Evolutionary conservation across 1,140 invertebrate species (phyloP).

Genomic region (Formica exsecta): DNA sequence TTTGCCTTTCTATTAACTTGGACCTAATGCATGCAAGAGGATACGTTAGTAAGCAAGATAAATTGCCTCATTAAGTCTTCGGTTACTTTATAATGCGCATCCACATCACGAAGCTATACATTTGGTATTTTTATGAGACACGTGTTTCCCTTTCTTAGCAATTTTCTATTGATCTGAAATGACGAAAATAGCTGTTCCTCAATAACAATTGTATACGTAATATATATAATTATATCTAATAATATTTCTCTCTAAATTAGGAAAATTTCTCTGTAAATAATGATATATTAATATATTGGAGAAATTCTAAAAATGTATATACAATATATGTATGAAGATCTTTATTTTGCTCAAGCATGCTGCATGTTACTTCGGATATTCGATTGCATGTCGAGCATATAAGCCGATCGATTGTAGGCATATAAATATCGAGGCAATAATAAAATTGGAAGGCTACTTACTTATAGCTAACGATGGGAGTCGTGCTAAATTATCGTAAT

Average conservation of each 20-base stretch:
- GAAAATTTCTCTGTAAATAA: neutral
- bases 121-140: neutral
- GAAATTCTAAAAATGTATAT: neutral
- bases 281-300: no score
- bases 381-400: neutral
- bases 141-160: neutral
- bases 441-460: neutral
- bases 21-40: conserved; percentile 30
- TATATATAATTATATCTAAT: neutral
- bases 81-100: conserved; percentile 30
- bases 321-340: neutral
- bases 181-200: neutral
- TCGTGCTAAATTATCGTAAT: conserved; percentile 23
- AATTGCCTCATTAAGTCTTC: conserved; percentile 35
- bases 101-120: neutral
- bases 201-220: neutral
- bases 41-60: conserved; percentile 42
- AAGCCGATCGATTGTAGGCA: neutral
- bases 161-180: conserved; percentile 1
- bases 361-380: neutral
- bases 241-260: neutral
- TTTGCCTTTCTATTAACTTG: conserved; percentile 58
- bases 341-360: neutral
- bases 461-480: neutral
- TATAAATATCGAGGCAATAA: neutral